Percentiles rank a stretch among this genome's conserved stretches.
Evolutionary conservation across 2,888 invertebrate genomes (phyloP).

Genomic region (Sarcophaga variegata): DNA sequence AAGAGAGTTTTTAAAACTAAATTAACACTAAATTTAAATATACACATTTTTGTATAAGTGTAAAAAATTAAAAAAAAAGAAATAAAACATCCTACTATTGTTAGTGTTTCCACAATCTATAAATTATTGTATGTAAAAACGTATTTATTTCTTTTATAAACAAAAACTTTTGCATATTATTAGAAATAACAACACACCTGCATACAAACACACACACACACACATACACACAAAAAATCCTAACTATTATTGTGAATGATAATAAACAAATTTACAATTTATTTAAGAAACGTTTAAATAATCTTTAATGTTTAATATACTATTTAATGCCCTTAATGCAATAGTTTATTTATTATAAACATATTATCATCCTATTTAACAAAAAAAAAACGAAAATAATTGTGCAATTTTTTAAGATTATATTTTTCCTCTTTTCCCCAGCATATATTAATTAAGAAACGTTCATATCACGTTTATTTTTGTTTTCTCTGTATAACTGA

Average conservation of each 20-base stretch:
- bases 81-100: background rate
- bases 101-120: slow-evolving; percentile 14
- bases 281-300: slow-evolving; percentile 44
- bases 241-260: slow-evolving; percentile 32
- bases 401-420: slow-evolving; percentile 48
- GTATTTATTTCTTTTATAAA: slow-evolving; percentile 36
- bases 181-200: background rate
- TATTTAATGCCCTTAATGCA: slow-evolving; percentile 21
- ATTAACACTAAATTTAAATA: slow-evolving; percentile 15
- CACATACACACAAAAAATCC: slow-evolving; percentile 19
- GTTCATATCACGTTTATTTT: slow-evolving; percentile 54
- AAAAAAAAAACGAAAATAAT: slow-evolving; percentile 10
- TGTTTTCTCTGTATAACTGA: slow-evolving; percentile 18
- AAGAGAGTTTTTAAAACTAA: slow-evolving; percentile 31
- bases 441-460: slow-evolving; percentile 20
- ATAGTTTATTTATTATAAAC: slow-evolving; percentile 50
- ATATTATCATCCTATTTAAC: slow-evolving; percentile 38
- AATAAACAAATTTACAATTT: slow-evolving; percentile 38
- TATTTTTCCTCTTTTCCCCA: slow-evolving; percentile 1
- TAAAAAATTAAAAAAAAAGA: slow-evolving; percentile 2
- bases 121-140: slow-evolving; percentile 20
- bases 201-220: background rate
- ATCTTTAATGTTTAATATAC: slow-evolving; percentile 11
- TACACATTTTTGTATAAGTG: slow-evolving; percentile 4
- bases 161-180: slow-evolving; percentile 15